Evolutionary conservation across 2,113 vertebrate species (phyloP), one percentile per base, ranked within the genome.

Genomic region (Proterorhinus semilunaris): DNA sequence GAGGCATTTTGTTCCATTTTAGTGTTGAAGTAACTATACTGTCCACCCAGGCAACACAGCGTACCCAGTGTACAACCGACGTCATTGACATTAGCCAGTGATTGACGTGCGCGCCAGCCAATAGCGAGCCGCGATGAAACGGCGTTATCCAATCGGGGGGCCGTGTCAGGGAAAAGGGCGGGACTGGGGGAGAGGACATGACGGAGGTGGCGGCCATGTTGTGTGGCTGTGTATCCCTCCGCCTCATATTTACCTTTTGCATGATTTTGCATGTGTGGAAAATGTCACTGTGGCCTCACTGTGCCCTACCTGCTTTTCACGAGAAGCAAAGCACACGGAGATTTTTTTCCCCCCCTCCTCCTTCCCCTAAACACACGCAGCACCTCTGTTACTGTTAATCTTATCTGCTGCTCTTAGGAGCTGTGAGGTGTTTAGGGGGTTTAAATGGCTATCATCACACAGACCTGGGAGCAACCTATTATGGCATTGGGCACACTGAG

Each of bases 181-280:
- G 71, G 80, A 55, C 69, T 10, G 45, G 47, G 67, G 66, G 87
- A 89, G 87, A 89, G 87, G 87, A 89, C 88, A 89, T 90, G 88
- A 90, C 90, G 86, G 88, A 89, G 89, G 86, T 89, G 87, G 88
- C 88, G 87, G 90, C 89, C 91, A 92, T 91, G 91, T 91, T 91
- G 82, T 91, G 85, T 77, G 68, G 72, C 72, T 61, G 85, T 88
- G 89, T 92, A 91, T 92, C 90, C 90, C 90, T 92, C 91, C 90
- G 91, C 91, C 76, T 85, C 84, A 81, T 91, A 91, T 91, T 91
- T 91, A 91, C 90, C 87, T 91, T 91, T 91, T 88, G 88, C 89
- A 89, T 89, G 88, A 90, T 90, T 91, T 91, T 91, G 88, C 89
- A 91, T 91, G 89, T 84, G 87, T 84, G 79, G 77, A 84, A 89